These are phyloP conservation scores for Sitodiplosis mosellana DNA, from an alignment of 1,140 invertebrate species.

Conservation along the genomic window DNA sequence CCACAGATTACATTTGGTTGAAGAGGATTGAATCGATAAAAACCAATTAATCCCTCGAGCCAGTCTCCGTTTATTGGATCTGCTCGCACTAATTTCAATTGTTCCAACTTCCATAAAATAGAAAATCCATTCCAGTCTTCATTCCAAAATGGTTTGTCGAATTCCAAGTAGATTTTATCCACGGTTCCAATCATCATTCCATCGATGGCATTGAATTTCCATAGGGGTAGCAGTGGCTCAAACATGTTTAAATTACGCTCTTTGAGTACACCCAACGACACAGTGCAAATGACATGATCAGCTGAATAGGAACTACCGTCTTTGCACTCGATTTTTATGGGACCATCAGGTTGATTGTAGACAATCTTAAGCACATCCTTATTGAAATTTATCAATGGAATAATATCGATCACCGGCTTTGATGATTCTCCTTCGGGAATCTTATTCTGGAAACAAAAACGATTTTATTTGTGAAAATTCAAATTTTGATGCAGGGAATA, in stretches of 20 bases:
- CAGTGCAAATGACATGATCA: constrained; percentile 47
- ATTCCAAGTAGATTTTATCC: constrained; percentile 59
- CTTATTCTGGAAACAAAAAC: constrained; percentile 28
- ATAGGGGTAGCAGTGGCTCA: constrained; percentile 33
- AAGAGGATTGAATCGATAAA: constrained; percentile 34
- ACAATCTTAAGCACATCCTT: constrained; percentile 29
- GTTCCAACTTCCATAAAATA: constrained; percentile 32
- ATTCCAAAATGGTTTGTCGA: constrained; percentile 40
- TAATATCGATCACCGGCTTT: not conserved
- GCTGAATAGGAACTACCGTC: constrained; percentile 36
- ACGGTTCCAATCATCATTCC: constrained; percentile 47
- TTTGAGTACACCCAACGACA: constrained; percentile 50
- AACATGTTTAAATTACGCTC: constrained; percentile 35
- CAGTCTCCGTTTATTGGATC: constrained; percentile 20
- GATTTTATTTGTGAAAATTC: constrained; percentile 11
- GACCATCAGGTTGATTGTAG: constrained; percentile 14
- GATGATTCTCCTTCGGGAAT: not conserved
- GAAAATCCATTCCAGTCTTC: constrained; percentile 24
- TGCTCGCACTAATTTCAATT: constrained; percentile 18
- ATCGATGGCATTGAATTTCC: constrained; percentile 40
- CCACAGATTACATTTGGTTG: constrained; percentile 46
- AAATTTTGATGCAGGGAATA: not conserved
- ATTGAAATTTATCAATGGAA: constrained; percentile 23
- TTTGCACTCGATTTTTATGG: constrained; percentile 28
- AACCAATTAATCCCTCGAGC: constrained; percentile 37